Evolutionary conservation across 1,140 invertebrate genomes (phyloP).

Genomic region (Achatina immaculata): DNA sequence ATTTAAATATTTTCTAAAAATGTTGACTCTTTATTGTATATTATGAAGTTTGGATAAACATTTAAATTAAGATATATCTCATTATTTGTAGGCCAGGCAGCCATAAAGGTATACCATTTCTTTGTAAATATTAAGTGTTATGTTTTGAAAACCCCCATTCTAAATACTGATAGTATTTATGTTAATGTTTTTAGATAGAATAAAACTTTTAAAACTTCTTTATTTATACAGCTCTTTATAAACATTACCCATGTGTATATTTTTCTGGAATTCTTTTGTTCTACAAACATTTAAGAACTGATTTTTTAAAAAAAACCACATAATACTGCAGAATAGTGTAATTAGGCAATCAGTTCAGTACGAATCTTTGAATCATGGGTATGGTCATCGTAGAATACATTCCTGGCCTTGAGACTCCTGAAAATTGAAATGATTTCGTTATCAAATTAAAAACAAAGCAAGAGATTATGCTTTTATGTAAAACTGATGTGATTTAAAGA

Average conservation of each 20-base stretch:
- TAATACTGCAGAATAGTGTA: too few relatives aligned
- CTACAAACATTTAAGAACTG: background rate
- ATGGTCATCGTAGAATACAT: slow-evolving; percentile 68
- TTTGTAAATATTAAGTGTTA: too few relatives aligned
- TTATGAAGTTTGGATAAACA: too few relatives aligned
- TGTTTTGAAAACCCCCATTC: too few relatives aligned
- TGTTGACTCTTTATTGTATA: too few relatives aligned
- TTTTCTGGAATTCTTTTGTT: background rate
- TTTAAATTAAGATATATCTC: too few relatives aligned
- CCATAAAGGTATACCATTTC: too few relatives aligned
- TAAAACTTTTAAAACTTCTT: too few relatives aligned
- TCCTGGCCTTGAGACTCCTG: slow-evolving; percentile 67
- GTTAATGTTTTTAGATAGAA: background rate
- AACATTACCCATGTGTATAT: background rate
- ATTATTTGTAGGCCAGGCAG: too few relatives aligned
- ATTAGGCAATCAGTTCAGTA: slow-evolving; percentile 30
- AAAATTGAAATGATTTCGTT: slow-evolving; percentile 42
- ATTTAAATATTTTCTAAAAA: too few relatives aligned
- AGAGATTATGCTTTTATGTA: background rate
- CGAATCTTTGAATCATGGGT: slow-evolving; percentile 61
- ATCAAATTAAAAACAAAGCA: slow-evolving; percentile 19
- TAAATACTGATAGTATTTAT: background rate
- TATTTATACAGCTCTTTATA: too few relatives aligned
- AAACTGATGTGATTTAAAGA: background rate
- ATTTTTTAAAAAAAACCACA: too few relatives aligned